Evolutionary conservation across 92 coral and sea anemone genomes (phyloP).

Genomic region (Phenganax stokvisi): DNA sequence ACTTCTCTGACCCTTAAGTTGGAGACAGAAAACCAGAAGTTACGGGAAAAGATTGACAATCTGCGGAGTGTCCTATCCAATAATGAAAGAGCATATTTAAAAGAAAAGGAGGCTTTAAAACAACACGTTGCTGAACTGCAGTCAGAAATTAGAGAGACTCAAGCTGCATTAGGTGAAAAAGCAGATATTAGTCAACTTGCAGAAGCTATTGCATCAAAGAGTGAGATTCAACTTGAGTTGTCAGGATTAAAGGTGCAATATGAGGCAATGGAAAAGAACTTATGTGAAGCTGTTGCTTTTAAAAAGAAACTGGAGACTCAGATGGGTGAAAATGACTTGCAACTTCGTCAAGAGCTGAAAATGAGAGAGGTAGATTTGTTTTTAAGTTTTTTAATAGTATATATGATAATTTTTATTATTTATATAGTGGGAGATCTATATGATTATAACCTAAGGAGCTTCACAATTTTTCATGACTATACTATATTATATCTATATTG

Average conservation of each 20-base stretch:
- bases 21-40: not conserved
- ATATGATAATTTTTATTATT: not conserved
- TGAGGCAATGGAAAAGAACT: not conserved
- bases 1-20: not conserved
- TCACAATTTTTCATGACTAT: too few relatives aligned
- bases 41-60: not conserved
- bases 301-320: not conserved
- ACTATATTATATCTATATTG: too few relatives aligned
- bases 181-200: not conserved
- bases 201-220: not conserved
- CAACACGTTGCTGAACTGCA: too few relatives aligned
- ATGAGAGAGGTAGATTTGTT: constrained; percentile 6
- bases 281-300: not conserved
- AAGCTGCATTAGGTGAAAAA: not conserved
- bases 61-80: not conserved
- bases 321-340: not conserved
- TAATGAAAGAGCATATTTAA: not conserved
- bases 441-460: too few relatives aligned
- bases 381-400: not conserved
- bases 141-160: not conserved
- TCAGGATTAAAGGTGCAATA: not conserved
- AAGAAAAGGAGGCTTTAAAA: not conserved
- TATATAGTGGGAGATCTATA: too few relatives aligned
- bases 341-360: not conserved
- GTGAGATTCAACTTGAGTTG: not conserved